These are phyloP conservation scores for Microplitis deprimator DNA, from an alignment of 2,888 invertebrate genomes.

Conservation along the genomic window DNA sequence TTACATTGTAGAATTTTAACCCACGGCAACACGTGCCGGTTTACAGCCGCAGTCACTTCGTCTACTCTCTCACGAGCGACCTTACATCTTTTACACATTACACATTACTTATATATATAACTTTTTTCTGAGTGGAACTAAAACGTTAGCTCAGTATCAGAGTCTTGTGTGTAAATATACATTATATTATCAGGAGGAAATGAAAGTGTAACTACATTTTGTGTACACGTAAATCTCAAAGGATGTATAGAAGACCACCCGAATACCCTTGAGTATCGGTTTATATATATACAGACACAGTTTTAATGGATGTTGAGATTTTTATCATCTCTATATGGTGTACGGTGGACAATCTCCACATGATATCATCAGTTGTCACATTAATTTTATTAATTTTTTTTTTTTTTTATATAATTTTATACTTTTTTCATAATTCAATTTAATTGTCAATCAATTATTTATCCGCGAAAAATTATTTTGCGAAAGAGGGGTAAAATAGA, in stretches of 20 bases:
- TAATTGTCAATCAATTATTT: not conserved
- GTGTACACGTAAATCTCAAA: not conserved
- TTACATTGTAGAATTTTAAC: conserved; percentile 39
- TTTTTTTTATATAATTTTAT: conserved; percentile 3
- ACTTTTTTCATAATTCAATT: not conserved
- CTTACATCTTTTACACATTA: conserved; percentile 1
- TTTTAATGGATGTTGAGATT: conserved; percentile 30
- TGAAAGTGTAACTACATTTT: conserved; percentile 32
- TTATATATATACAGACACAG: not conserved
- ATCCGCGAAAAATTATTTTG: not conserved
- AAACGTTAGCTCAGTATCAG: conserved; percentile 8
- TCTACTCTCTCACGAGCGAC: conserved; percentile 37
- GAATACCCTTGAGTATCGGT: not conserved
- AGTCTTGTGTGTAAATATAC: conserved; percentile 25
- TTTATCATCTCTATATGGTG: conserved; percentile 19
- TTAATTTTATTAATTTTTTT: not conserved
- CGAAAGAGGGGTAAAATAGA: not conserved
- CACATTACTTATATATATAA: not conserved
- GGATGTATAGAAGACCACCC: not conserved
- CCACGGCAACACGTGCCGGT: conserved; percentile 45
- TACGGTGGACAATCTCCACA: not conserved
- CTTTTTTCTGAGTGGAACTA: conserved; percentile 12
- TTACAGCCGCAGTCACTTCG: conserved; percentile 42
- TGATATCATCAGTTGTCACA: conserved; percentile 3
- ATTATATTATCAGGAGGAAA: conserved; percentile 21